These are phyloP conservation scores for Agrochola litura DNA, from an alignment of 2,888 invertebrate species.

Conservation along the genomic window DNA sequence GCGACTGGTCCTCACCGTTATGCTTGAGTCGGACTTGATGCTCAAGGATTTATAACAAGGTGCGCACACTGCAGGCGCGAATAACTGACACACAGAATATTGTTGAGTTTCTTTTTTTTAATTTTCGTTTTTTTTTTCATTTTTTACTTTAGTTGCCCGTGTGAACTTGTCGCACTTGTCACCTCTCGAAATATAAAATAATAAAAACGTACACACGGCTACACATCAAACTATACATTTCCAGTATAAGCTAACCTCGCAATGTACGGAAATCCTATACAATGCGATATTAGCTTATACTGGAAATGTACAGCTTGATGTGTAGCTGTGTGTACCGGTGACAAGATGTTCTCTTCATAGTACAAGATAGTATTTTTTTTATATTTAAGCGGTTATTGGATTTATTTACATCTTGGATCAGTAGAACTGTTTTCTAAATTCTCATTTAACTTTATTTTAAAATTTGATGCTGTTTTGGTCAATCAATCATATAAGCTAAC, in stretches of 20 bases:
- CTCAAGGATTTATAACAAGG: slow-evolving; percentile 76
- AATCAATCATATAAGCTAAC: background rate
- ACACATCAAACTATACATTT: no score
- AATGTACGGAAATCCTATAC: no score
- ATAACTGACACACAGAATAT: background rate
- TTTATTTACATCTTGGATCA: background rate
- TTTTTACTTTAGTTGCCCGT: no score
- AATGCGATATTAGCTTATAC: no score
- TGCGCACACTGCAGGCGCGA: slow-evolving; percentile 66
- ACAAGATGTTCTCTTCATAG: background rate
- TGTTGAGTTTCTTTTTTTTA: rapidly evolving
- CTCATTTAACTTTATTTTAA: background rate
- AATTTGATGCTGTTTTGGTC: background rate
- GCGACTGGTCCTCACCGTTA: slow-evolving; percentile 74
- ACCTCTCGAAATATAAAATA: background rate
- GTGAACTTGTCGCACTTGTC: no score
- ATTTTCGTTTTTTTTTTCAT: background rate
- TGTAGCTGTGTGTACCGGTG: background rate
- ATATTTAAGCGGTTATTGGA: no score
- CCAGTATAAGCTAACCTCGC: no score
- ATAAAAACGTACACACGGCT: no score
- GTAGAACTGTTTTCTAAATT: background rate
- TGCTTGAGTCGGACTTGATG: slow-evolving; percentile 71
- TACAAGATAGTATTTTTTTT: background rate
- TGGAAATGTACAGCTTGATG: no score